Conservation (phyloP, 2,113 vertebrate genomes). For the Apodemus sylvaticus region DNA sequence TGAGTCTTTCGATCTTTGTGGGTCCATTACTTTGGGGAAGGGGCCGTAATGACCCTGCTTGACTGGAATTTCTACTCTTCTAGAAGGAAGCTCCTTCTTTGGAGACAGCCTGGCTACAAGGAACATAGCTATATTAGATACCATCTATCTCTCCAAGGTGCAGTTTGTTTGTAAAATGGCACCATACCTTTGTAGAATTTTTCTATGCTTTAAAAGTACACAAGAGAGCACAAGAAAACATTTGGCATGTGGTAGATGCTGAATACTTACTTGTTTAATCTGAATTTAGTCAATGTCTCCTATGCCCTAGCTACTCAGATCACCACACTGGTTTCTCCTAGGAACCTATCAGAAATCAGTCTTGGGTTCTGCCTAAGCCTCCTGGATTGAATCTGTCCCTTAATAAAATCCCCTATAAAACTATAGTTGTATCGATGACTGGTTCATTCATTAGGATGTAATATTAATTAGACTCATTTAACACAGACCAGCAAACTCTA, state of each 20-base stretch:
- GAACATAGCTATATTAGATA: background rate
- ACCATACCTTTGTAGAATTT: background rate
- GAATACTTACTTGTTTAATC: background rate
- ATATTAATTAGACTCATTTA: slow-evolving; percentile 37
- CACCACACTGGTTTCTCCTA: background rate
- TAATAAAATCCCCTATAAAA: background rate
- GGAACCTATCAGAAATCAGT: background rate
- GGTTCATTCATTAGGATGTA: background rate
- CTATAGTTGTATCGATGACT: background rate
- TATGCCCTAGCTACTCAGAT: background rate
- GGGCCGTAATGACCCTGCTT: background rate
- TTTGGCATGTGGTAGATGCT: background rate
- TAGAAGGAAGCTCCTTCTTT: background rate
- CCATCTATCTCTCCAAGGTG: background rate
- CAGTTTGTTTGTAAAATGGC: slow-evolving; percentile 3
- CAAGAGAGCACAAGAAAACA: background rate
- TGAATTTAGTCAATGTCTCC: background rate
- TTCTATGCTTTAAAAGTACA: background rate
- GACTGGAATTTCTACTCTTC: background rate
- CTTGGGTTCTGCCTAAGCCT: background rate
- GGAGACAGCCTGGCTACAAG: background rate
- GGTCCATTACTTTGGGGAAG: background rate
- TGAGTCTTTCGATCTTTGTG: background rate
- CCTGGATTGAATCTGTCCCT: background rate
- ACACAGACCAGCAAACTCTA: background rate